phyloP scores from a whole-genome alignment of 2,113 vertebrate species.

The Eurystomus gularis region DNA sequence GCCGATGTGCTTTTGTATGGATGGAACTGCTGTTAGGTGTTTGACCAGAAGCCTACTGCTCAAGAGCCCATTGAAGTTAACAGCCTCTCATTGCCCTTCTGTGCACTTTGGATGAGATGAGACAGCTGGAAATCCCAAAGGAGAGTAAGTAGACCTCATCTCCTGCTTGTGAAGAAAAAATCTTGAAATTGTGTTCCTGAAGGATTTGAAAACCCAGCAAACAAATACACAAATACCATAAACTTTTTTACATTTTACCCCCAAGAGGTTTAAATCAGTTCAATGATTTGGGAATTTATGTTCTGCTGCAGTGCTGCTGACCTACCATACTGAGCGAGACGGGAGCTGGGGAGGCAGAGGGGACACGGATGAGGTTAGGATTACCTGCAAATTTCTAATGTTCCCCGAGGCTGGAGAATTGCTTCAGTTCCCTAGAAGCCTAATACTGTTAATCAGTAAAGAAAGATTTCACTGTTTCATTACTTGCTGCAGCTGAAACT shows the following conservation, averaged over 20 bases:
- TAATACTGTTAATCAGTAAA: conserved; percentile 21
- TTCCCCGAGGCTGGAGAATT: conserved; percentile 1
- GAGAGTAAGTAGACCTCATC: neutral
- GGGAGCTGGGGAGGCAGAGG: neutral
- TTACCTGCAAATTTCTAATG: conserved; percentile 25
- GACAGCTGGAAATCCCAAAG: neutral
- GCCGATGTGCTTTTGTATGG: neutral
- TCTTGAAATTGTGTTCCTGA: neutral
- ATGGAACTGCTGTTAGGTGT: neutral
- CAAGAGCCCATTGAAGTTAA: neutral
- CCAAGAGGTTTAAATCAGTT: neutral
- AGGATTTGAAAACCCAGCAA: neutral
- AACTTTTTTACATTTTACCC: neutral
- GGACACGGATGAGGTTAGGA: neutral
- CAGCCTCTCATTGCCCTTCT: neutral
- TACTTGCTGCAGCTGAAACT: conserved; percentile 46
- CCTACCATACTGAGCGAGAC: neutral
- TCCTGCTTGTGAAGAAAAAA: neutral
- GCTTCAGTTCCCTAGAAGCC: conserved; percentile 5
- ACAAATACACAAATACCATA: neutral
- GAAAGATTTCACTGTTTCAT: conserved; percentile 60
- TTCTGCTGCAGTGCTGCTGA: neutral
- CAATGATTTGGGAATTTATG: neutral
- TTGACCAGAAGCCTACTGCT: neutral
- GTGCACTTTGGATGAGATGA: neutral